Conservation (phyloP, 2,113 vertebrate species). For the Heptranchias perlo region DNA sequence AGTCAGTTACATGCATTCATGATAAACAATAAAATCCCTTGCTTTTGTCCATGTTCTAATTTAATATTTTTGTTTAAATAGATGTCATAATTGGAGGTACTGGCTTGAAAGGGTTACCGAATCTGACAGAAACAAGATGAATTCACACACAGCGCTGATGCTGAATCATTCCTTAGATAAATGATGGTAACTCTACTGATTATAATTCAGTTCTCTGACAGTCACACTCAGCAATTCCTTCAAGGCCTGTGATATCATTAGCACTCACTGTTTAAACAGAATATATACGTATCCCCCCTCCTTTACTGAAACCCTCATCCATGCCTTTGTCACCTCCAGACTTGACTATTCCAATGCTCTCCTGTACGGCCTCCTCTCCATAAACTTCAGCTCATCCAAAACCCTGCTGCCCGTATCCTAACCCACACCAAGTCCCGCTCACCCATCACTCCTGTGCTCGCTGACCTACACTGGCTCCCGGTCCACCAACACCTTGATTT, state of each 20-base stretch:
- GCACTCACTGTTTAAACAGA: background rate
- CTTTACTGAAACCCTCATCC: background rate
- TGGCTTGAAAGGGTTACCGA: background rate
- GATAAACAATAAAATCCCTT: background rate
- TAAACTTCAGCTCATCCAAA: background rate
- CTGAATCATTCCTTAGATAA: background rate
- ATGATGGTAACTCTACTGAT: background rate
- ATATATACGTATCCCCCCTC: background rate
- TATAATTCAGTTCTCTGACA: background rate
- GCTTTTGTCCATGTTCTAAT: background rate
- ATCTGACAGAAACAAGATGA: background rate
- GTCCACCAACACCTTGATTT: background rate
- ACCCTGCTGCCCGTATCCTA: background rate
- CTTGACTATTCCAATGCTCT: background rate
- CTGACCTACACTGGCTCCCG: background rate
- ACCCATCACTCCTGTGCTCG: background rate
- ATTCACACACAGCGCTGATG: background rate
- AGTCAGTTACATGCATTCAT: background rate
- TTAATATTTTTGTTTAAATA: background rate
- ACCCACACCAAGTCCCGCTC: background rate
- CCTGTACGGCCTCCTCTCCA: background rate
- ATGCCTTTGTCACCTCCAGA: background rate
- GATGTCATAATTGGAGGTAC: background rate
- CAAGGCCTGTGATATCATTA: background rate
- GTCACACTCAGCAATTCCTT: background rate